Base-by-base conservation (phyloP, 2,888 invertebrate species). In the Thereva nobilitata region DNA sequence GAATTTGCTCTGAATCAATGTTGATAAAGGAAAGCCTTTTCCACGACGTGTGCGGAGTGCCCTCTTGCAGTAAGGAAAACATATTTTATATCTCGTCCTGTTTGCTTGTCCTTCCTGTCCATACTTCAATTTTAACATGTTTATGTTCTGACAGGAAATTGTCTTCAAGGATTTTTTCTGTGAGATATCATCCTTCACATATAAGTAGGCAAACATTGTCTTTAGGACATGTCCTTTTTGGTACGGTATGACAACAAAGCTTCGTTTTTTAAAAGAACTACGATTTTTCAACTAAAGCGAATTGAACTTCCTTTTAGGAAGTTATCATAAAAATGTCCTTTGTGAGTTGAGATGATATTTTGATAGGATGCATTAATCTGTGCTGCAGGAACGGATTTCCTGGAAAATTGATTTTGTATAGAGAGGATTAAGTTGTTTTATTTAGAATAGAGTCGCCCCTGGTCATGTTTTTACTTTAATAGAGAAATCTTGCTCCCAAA, bases 61-160 rank as follows among this genome's bases (percentile, higher is more conserved):
- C 41, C 35, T 10, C 49, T 23, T 40, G 42, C 12, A 8, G 41
- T 35, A 4, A 34, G 50, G 10, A 10, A 10, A 47, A 12, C 41
- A 41, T 9, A 40, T 47, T 66, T 40, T 23, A 23, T 23, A 23
- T 23, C 23, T 23, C 23, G 42, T 59, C 49, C 55, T 55, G 55
- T 12, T 52, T 65, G 50, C 49, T 68, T 68, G 52, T 42, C 66
- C 37, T 53, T 61, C 61, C 41, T 59, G 47, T 64, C 61, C 65
- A 66, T 65, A 64, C 64, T 66, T 68, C 65, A 68, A 66, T 68
- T 68, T 68, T 44, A 68, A 68, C 65, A 68, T 68, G 68, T 68
- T 68, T 68, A 68, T 52, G 45, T 66, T 54, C 40, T 53, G 61
- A 66, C 68, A 68, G 68, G 68, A 68, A 68, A 68, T 68, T 68